phyloP scores from a whole-genome alignment of 2,797 vertebrate genomes.

The Crenichthys baileyi region DNA sequence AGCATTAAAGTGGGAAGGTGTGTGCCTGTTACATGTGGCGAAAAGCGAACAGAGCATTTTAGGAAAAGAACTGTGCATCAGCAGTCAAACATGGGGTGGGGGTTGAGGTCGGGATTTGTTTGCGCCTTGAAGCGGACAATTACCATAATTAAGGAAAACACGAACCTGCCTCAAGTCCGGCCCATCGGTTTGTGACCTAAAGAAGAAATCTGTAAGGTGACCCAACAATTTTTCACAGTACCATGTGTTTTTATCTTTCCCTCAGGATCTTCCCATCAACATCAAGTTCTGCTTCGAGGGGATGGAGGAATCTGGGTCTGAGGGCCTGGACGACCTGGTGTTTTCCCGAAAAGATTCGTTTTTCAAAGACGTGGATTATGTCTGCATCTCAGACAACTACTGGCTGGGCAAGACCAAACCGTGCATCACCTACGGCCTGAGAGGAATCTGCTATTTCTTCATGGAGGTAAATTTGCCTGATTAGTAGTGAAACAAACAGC shows the following conservation, averaged over 20 bases:
- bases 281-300: constrained; percentile 97
- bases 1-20: background rate
- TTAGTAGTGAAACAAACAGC: background rate
- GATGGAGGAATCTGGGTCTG: constrained; percentile 98
- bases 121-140: no score
- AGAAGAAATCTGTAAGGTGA: background rate
- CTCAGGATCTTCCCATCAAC: constrained; percentile 94
- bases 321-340: constrained; percentile 93
- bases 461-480: constrained; percentile 78
- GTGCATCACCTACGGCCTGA: constrained; percentile 95
- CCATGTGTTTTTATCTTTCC: background rate
- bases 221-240: background rate
- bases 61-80: no score
- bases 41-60: no score
- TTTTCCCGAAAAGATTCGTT: constrained; percentile 88
- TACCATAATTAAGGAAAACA: no score
- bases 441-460: constrained; percentile 96
- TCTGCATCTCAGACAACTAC: constrained; percentile 99
- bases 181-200: background rate
- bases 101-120: no score
- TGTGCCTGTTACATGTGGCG: background rate
- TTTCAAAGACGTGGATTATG: constrained; percentile 92
- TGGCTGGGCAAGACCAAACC: constrained; percentile 98
- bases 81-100: no score
- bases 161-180: no score